Conservation (phyloP, 2,888 invertebrate species). For the Caenorhabditis plicata region DNA sequence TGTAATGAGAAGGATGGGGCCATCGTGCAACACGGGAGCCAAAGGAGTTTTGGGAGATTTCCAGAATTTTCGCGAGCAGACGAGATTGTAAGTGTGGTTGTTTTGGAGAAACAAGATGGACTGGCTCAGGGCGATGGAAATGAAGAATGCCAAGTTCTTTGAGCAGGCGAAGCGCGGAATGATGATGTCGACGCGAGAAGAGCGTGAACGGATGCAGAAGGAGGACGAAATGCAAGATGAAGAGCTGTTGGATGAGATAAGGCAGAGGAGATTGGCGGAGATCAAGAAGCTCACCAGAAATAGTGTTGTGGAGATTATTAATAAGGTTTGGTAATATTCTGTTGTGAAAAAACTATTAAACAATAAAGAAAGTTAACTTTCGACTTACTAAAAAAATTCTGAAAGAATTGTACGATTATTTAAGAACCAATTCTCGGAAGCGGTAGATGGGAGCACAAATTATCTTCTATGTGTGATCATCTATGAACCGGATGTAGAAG, state of each 20-base stretch:
- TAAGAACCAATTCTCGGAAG: constrained; percentile 37
- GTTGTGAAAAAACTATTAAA: background rate
- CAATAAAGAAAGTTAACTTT: too few relatives aligned
- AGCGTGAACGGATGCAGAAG: constrained; percentile 29
- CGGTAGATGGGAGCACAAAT: constrained; percentile 22
- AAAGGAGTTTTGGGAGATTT: constrained; percentile 48
- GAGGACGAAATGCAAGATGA: constrained; percentile 33
- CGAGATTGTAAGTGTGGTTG: constrained; percentile 13
- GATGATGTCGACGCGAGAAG: constrained; percentile 34
- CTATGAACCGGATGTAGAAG: constrained; percentile 36
- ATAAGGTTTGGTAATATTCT: constrained; percentile 33
- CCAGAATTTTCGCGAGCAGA: constrained; percentile 31
- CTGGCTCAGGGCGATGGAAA: constrained; percentile 14
- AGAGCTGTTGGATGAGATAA: constrained; percentile 48
- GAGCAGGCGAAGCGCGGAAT: constrained; percentile 38
- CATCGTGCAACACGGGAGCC: constrained; percentile 39
- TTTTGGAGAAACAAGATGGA: background rate
- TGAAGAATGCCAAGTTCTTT: constrained; percentile 20
- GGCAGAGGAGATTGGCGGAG: constrained; percentile 44
- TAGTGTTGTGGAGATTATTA: constrained; percentile 50
- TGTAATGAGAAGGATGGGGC: constrained; percentile 35
- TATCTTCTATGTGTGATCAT: constrained; percentile 34
- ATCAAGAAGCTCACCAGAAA: constrained; percentile 41
- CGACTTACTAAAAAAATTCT: too few relatives aligned
- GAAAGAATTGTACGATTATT: too few relatives aligned